phyloP scores from a whole-genome alignment of 1,140 invertebrate genomes.

The Phymorhynchus buccinoides region DNA sequence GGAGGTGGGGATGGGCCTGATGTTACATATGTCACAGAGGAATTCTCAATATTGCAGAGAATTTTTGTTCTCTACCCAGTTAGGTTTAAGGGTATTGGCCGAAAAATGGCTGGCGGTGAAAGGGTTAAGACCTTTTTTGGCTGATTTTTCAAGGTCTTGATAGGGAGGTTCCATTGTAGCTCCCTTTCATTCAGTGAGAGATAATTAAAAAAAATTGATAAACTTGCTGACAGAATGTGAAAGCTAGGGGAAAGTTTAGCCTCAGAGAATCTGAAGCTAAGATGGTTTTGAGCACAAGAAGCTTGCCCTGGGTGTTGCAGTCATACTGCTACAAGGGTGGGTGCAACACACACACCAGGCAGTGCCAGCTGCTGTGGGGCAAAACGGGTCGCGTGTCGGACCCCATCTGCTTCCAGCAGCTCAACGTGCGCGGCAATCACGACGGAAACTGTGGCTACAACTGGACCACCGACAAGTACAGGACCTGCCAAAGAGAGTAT shows the following conservation, averaged over 20 bases:
- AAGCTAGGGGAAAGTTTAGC: background rate
- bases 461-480: constrained; percentile 82
- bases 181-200: no score
- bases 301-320: constrained; percentile 68
- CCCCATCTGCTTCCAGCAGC: constrained; percentile 85
- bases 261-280: background rate
- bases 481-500: constrained; percentile 82
- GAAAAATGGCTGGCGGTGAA: no score
- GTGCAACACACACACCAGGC: constrained; percentile 91
- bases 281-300: background rate
- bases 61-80: no score
- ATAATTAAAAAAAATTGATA: no score
- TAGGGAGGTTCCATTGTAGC: no score
- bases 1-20: no score
- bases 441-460: constrained; percentile 97
- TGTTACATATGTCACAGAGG: no score
- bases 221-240: background rate
- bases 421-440: constrained; percentile 87
- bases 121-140: no score
- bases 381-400: constrained; percentile 89
- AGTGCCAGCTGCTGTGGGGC: constrained; percentile 96
- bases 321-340: constrained; percentile 94
- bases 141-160: no score
- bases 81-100: no score
- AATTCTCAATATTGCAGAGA: no score